Base-by-base conservation (phyloP, 2,888 invertebrate species). In the Drosophila phalerata region DNA sequence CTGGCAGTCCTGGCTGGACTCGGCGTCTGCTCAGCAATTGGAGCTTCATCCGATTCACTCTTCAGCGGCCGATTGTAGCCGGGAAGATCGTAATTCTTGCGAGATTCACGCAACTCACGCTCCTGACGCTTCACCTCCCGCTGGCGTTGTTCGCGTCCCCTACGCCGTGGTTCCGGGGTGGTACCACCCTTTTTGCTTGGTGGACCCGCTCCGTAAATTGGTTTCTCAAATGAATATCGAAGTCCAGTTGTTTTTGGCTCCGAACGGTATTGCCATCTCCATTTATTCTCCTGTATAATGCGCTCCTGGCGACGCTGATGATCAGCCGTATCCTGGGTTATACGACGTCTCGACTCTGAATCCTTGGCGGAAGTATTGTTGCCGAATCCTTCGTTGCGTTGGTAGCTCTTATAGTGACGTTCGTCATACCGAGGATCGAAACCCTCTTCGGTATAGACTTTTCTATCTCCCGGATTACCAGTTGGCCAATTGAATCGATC, bases 231-330 rank as follows among this genome's bases (percentile, higher is more conserved):
- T 0, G 4, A 10, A 15, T 34, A 8, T 19, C 10, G 19, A 1
- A 43, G 6, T 11, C 43, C 32, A 2, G n/a, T 30, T 2, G 40
- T 15, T 22, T 57, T 61, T 0, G 74, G 61, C 38, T 61, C 69
- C 0, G 28, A 8, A 0, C 74, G 79, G 1, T 45, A 43, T 3
- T 62, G 48, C 74, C 74, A 75, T 1, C 51, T 42, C 0, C 3
- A 19, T 5, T 43, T 74, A 13, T 75, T 75, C 8, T 75, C 74
- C 11, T 51, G n/a, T 3, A 75, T 68, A 28, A 75, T 78, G n/a
- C 57, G 69, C 28, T 45, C 62, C 74, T 75, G 74, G 3, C 79
- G 74, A 0, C 79, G 74, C 55, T 58, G 69, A 58, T 75, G 74
- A 1, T 79, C 75, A 6, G 4, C 3, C 0, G 55, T n/a, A 1